Evolutionary conservation across 2,888 invertebrate species (phyloP).

Genomic region (Melieria picta): DNA sequence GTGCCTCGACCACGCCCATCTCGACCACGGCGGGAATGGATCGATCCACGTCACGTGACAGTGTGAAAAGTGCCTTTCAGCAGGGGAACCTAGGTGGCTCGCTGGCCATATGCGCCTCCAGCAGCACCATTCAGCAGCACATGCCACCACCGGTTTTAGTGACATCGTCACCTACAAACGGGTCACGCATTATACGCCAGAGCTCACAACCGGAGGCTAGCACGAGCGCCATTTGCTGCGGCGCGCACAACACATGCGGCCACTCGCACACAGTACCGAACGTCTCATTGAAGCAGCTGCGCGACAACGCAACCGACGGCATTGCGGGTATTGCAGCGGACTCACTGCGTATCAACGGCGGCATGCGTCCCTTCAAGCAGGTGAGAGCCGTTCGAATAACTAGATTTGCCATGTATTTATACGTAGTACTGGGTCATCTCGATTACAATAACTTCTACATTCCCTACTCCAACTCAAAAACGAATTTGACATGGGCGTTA

Average conservation of each 20-base stretch:
- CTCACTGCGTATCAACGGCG: slow-evolving; percentile 94
- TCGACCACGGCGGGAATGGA: slow-evolving; percentile 78
- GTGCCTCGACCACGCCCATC: slow-evolving; percentile 83
- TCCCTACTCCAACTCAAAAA: too few species aligned
- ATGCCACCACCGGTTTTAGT: slow-evolving; percentile 77
- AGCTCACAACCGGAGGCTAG: slow-evolving; percentile 66
- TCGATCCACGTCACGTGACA: slow-evolving; percentile 85
- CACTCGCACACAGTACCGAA: slow-evolving; percentile 77
- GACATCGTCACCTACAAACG: slow-evolving; percentile 74
- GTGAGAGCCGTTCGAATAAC: slow-evolving; percentile 64
- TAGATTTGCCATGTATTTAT: too few species aligned
- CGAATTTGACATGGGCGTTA: too few species aligned
- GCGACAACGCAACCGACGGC: slow-evolving; percentile 82
- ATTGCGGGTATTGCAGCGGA: slow-evolving; percentile 96
- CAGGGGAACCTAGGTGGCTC: slow-evolving; percentile 66
- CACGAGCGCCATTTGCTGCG: slow-evolving; percentile 67
- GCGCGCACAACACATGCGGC: slow-evolving; percentile 72
- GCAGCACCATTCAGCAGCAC: slow-evolving; percentile 46
- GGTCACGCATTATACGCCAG: slow-evolving; percentile 82
- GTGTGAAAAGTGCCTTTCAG: slow-evolving; percentile 76
- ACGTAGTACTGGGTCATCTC: too few species aligned
- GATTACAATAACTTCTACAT: too few species aligned
- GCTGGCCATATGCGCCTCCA: slow-evolving; percentile 53
- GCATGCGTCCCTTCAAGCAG: slow-evolving; percentile 96
- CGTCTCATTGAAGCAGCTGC: slow-evolving; percentile 85